Evolutionary conservation across 2,888 invertebrate species (phyloP).

Genomic region (Drosophila neoperkinsi): DNA sequence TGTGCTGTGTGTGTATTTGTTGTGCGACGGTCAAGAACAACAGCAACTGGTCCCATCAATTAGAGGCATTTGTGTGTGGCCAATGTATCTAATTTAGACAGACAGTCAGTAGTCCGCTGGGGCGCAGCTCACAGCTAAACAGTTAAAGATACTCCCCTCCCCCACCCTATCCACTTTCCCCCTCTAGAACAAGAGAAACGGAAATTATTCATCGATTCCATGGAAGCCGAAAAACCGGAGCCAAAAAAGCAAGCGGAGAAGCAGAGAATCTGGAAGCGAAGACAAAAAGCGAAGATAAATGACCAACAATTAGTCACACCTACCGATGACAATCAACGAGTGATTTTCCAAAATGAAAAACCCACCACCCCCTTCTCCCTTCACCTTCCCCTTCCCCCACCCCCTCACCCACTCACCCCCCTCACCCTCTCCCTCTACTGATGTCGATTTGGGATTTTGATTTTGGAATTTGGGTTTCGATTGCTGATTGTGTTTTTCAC

Average conservation of each 20-base stretch:
- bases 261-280: conserved; percentile 6
- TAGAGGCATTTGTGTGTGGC: conserved; percentile 48
- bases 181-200: conserved; percentile 35
- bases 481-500: conserved; percentile 34
- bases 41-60: conserved; percentile 65
- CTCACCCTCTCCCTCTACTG: too few species aligned
- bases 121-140: conserved; percentile 1
- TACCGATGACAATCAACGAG: conserved; percentile 79
- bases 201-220: conserved; percentile 77
- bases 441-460: conserved; percentile 13
- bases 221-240: conserved; percentile 20
- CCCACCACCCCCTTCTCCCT: conserved; percentile 1
- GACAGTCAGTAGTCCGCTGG: conserved; percentile 36
- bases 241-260: conserved; percentile 15
- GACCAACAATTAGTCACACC: conserved; percentile 80
- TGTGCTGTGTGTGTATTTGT: background rate
- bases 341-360: conserved; percentile 65
- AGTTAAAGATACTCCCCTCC: conserved; percentile 14
- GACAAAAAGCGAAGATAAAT: conserved; percentile 69
- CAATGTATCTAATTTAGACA: conserved; percentile 55
- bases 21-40: background rate
- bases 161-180: background rate
- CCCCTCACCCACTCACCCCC: fast-evolving
- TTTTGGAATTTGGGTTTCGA: conserved; percentile 13
- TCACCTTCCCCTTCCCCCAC: background rate